Evolutionary conservation across 2,888 invertebrate genomes (phyloP), one percentile per base, ranked within the genome.

Genomic region (Patella depressa): DNA sequence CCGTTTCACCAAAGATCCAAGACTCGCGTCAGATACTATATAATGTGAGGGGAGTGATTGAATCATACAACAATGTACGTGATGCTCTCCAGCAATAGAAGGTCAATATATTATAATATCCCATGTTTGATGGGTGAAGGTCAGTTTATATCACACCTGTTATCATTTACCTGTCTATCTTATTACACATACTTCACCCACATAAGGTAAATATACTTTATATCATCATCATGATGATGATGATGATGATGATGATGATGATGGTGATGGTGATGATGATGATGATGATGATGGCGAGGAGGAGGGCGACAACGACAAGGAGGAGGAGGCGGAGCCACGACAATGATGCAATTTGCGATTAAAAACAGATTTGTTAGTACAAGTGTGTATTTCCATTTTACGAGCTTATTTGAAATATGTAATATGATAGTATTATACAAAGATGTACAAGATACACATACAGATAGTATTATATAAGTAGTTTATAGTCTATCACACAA

Each of bases 241-340:
- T 73, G 71, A 76, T 73, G 71, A 78, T 70, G 74, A 75, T 72
- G 74, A 76, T 75, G 74, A 72, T 72, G 57, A 78, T 72, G 74
- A 79, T 57, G 71, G 79, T 72, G 70, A 75, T 78, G 57, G 78
- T 78, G 70, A 78, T 69, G 74, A 75, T 59, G 34, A 3, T 34
- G 29, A 34, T 45, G 34, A 5, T 45, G 34, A 45, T 45, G 34
- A 45, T 75, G 54, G 54, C 72, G 54, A 53, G 70, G 72, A 78
- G 45, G 24, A 2, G 45, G n/a, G 11, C 45, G 53, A 59, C 53
- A 45, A 72, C 34, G 19, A 34, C 7, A 34, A 77, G 53, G 24
- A 59, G 4, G 11, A 72, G 15, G 24, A 24, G 70, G 24, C 2
- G 72, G 55, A 65, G 69, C 59, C 70, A 75, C 53, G n/a, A 79